Evolutionary conservation across 1,140 invertebrate genomes (phyloP), one percentile per base, ranked within the genome.

Genomic region (Sycophaga agraensis): DNA sequence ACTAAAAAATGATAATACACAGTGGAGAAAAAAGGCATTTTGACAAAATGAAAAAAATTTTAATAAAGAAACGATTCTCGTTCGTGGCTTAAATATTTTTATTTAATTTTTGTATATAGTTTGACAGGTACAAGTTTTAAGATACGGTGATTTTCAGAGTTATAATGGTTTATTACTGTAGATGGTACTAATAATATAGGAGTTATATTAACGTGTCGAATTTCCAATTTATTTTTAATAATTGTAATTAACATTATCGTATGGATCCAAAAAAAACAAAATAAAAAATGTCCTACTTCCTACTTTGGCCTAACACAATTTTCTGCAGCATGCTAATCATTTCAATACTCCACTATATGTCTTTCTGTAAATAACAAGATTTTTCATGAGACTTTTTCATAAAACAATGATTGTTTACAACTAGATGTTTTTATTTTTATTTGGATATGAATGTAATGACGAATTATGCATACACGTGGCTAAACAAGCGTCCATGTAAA

Each of bases 341-440:
- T 31, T 50, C 31, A 50, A 17, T 1, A 48, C 35, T 59, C 19
- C 24, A n/a, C n/a, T n/a, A n/a, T n/a, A n/a, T 48, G 19, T 46
- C 45, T 49, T 50, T 22, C 26, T 50, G 57, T 59, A 34, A 50
- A 31, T 59, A 59, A 59, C 57, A 31, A 24, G 42, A 34, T 21
- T 59, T 59, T 37, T 59, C 43, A 42, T 50, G 37, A 59, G 26
- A 50, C 35, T 58, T 39, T 49, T 49, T 50, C 34, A 16, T 46
- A 17, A 49, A n/a, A 49, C 17, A 40, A 58, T 58, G 46, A 58
- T 49, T 40, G 34, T 58, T 39, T 57, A 57, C 31, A 43, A 50
- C 28, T 51, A 59, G 46, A 59, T 4, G 7, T 51, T 42, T 50
- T 59, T 49, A 58, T 24, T 40, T 46, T 31, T 50, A 16, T 24